Evolutionary conservation across 2,113 vertebrate species (phyloP).

Genomic region (Pelecanoides urinatrix): DNA sequence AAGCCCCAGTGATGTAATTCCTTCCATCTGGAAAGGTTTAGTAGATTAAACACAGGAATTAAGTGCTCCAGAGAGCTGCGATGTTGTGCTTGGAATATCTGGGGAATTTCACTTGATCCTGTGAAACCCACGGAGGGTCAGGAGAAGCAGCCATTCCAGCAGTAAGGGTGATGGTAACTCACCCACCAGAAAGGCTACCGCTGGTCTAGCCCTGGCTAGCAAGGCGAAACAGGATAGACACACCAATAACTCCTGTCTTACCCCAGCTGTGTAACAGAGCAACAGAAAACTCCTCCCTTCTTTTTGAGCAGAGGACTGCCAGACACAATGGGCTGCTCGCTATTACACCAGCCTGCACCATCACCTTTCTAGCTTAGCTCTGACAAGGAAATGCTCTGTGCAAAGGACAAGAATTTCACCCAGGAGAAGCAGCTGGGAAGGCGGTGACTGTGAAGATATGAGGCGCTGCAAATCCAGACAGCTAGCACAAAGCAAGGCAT

Average conservation of each 20-base stretch:
- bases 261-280: not conserved
- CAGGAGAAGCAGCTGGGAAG: not conserved
- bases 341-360: not conserved
- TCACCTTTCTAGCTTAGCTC: not conserved
- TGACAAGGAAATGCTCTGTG: not conserved
- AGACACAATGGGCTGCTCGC: not conserved
- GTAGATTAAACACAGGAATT: not conserved
- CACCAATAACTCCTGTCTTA: not conserved
- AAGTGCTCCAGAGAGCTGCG: not conserved
- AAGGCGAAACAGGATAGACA: not conserved
- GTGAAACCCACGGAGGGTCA: not conserved
- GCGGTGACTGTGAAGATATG: rapidly evolving
- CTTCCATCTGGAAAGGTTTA: not conserved
- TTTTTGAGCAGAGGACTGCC: not conserved
- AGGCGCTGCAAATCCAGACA: not conserved
- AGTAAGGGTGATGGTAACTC: not conserved
- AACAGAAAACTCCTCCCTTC: not conserved
- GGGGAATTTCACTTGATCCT: not conserved
- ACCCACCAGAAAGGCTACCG: not conserved
- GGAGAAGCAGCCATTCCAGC: not conserved
- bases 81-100: not conserved
- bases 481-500: not conserved
- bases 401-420: not conserved
- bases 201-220: not conserved
- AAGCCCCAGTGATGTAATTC: not conserved